phyloP scores from a whole-genome alignment of 2,797 vertebrate genomes.

The Remorina albescens region DNA sequence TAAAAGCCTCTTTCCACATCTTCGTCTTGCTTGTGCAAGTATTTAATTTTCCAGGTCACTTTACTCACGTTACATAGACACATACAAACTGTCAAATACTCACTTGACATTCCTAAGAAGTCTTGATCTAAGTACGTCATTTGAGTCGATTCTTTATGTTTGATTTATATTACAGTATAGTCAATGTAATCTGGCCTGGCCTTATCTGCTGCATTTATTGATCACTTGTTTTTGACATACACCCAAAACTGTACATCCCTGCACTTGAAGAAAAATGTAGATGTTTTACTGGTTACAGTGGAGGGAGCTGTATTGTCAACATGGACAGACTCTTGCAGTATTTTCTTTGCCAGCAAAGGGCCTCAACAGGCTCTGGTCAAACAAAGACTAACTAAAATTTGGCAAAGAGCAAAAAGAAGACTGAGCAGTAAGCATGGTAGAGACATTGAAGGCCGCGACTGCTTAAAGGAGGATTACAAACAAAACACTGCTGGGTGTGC shows the following conservation, averaged over 20 bases:
- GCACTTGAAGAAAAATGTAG: conserved; percentile 1
- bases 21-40: conserved; percentile 41
- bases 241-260: not conserved
- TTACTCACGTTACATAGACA: conserved; percentile 4
- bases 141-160: not conserved
- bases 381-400: conserved; percentile 52
- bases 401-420: conserved; percentile 4
- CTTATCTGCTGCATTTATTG: conserved; percentile 14
- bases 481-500: conserved; percentile 15
- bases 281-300: conserved; percentile 21
- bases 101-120: conserved; percentile 7
- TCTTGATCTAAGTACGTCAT: conserved; percentile 1
- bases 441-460: conserved; percentile 9
- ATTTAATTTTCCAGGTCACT: conserved; percentile 49
- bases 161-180: not conserved
- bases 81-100: conserved; percentile 18
- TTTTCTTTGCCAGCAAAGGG: conserved; percentile 55
- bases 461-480: conserved; percentile 21
- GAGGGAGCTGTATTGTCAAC: conserved; percentile 50
- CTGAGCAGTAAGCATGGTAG: conserved; percentile 12
- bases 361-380: conserved; percentile 53
- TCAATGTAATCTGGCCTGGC: not conserved
- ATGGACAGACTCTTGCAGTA: conserved; percentile 57
- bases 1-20: conserved; percentile 51
- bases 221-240: not conserved